Evolutionary conservation across 2,888 invertebrate species (phyloP), one percentile per base, ranked within the genome.

Genomic region (Agelastica alni): DNA sequence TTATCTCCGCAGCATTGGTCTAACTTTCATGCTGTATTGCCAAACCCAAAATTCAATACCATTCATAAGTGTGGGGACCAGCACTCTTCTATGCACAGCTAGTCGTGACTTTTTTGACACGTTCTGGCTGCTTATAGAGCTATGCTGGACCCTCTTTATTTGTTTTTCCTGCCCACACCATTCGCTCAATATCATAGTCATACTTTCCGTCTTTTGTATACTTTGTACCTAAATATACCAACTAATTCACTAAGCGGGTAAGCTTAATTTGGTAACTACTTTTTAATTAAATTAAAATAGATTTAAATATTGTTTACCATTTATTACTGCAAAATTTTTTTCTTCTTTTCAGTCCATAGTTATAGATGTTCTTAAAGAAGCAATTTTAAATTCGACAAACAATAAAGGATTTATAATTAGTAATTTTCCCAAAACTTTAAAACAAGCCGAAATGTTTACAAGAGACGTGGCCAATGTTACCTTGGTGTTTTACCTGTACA

Each of bases 291-390:
- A 10, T 30, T 4, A 10, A 2, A 30, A 2, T 31, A 10, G n/a
- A 10, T 31, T 31, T 30, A 30, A 30, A 12, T 9, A 7, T 18
- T 31, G 16, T 45, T 31, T 45, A n/a, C n/a, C n/a, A n/a, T n/a
- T n/a, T n/a, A n/a, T n/a, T n/a, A n/a, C n/a, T 3, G 32, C 10
- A 6, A 31, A 32, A 20, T 14, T 14, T 4, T 32, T 4, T 39
- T 17, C n/a, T n/a, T n/a, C n/a, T 31, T 52, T 70, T 2, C 70
- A 83, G 83, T 78, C 79, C 75, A 62, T 80, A 41, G 79, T 80
- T 58, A 77, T 83, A 16, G 81, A 83, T 62, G 70, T 83, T 52
- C 78, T 83, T 58, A 83, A 83, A 64, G 83, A 83, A 66, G 76
- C 79, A 37, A 80, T 83, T 79, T 70, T 83, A 52, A 63, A 77